Percentiles rank a stretch among this genome's conserved stretches.
These are phyloP conservation scores for Corythaixoides concolor DNA, from an alignment of 2,113 vertebrate genomes.

Conservation along the genomic window DNA sequence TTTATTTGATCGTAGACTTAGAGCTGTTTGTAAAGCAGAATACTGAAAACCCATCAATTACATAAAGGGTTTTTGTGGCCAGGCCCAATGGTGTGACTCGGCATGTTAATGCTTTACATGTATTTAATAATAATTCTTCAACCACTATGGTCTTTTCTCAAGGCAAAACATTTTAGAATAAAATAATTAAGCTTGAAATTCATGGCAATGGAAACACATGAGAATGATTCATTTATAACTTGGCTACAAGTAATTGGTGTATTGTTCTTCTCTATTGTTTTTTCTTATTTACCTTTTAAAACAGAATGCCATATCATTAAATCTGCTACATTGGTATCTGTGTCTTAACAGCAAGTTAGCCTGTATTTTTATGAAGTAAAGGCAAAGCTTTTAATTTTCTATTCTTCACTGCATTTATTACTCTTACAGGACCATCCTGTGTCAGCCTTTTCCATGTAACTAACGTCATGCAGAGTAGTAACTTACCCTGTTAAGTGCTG, in stretches of 20 bases:
- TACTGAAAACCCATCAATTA: background rate
- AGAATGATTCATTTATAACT: background rate
- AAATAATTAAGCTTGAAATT: background rate
- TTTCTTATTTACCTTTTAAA: slow-evolving; percentile 34
- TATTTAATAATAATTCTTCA: background rate
- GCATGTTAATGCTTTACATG: background rate
- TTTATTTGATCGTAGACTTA: background rate
- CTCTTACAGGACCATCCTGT: background rate
- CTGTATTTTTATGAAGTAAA: background rate
- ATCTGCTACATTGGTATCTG: background rate
- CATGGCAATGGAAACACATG: background rate
- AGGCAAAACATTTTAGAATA: background rate
- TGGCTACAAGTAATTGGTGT: background rate
- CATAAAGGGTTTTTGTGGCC: background rate
- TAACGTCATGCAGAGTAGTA: background rate
- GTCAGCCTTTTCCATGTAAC: background rate
- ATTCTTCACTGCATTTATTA: background rate
- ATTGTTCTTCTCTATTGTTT: background rate
- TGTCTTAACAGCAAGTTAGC: background rate
- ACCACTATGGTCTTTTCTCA: background rate
- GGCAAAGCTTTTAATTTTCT: background rate
- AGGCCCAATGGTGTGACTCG: background rate
- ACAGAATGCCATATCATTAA: background rate
- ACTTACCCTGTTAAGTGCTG: background rate
- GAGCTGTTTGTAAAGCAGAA: background rate